Evolutionary conservation across 2,888 invertebrate species (phyloP), one percentile per base, ranked within the genome.

Genomic region (Alsophila aescularia): DNA sequence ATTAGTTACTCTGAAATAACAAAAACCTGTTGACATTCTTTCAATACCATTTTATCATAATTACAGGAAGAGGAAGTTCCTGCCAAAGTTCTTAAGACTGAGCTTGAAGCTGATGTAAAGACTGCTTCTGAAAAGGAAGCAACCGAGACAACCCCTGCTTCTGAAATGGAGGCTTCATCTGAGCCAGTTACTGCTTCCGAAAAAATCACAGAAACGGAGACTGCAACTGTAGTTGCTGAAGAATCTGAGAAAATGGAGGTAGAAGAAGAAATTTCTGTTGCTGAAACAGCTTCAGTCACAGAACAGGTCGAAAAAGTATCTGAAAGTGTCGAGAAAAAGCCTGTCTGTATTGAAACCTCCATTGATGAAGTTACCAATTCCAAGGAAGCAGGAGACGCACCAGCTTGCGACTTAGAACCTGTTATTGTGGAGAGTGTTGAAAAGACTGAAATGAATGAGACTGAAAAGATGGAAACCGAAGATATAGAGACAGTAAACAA

Each of bases 51-150:
- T 29, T 29, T 29, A 29, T 29, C 10, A 29, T 29, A 3, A 35
- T 81, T 87, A 55, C 82, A 85, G 84, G 79, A 87, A 35, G 85
- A 85, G 51, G 79, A 90, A 62, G 56, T 66, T 34, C 93, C 93
- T 16, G 80, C 93, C 18, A 93, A 93, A 82, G 76, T 93, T 39
- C 82, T 91, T 15, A 93, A 93, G 78, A 93, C 92, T 60, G 90
- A 90, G 61, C 62, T 70, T 9, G 84, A 79, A 66, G 71, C 68
- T 34, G 82, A 83, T 60, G 78, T 82, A 31, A 86, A 85, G 66
- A 66, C 77, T 41, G 53, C 67, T 47, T 39, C 69, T 27, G 77
- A 77, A 54, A 64, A 21, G 14, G 66, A 61, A 24, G 14, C 42
- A 34, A 2, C 52, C 2, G 60, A 58, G 42, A 10, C 41, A 15